These are phyloP conservation scores for Hypsibius dujardini DNA, from an alignment of 1,140 invertebrate genomes.

Conservation along the genomic window DNA sequence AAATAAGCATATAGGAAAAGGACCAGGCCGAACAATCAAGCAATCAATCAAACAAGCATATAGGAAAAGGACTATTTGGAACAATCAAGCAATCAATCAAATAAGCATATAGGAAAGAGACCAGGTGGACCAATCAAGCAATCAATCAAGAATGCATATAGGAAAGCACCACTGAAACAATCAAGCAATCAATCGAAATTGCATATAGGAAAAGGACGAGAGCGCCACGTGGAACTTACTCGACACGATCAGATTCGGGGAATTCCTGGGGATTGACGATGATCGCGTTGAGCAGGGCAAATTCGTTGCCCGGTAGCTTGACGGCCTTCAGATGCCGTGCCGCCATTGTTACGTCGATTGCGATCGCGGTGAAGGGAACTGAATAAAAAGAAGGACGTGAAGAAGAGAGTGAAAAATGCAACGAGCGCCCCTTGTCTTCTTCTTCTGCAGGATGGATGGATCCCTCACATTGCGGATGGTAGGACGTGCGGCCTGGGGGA, in stretches of 20 bases:
- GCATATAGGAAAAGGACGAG: slow-evolving; percentile 20
- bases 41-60: no score
- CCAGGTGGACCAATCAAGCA: no score
- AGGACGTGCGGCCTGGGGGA: background rate
- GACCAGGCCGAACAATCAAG: no score
- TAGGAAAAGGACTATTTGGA: slow-evolving; percentile 27
- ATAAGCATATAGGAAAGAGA: no score
- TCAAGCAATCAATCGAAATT: background rate
- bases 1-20: no score
- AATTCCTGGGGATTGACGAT: slow-evolving; percentile 69
- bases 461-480: background rate
- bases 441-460: background rate
- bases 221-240: slow-evolving; percentile 40
- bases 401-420: background rate
- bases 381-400: background rate
- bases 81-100: background rate
- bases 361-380: background rate
- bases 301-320: slow-evolving; percentile 81
- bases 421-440: background rate
- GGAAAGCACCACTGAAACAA: no score
- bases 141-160: no score
- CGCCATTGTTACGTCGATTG: background rate
- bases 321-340: slow-evolving; percentile 49
- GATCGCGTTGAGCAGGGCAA: slow-evolving; percentile 78
- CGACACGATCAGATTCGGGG: slow-evolving; percentile 47